phyloP scores from a whole-genome alignment of 2,797 vertebrate species.

The Rallus crepitans region DNA sequence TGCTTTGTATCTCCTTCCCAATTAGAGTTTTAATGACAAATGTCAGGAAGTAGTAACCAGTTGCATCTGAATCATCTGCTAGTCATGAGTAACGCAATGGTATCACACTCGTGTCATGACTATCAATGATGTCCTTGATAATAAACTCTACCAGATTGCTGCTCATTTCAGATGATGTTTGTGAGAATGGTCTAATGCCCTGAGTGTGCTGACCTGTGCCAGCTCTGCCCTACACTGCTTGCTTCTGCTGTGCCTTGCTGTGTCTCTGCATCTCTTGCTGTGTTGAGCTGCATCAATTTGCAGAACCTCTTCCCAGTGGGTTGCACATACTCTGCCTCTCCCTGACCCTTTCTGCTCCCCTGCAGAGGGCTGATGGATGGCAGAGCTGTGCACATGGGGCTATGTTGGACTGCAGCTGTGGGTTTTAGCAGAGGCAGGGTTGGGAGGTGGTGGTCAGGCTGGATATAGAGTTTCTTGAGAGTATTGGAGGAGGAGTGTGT shows the following conservation, averaged over 20 bases:
- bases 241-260: neutral
- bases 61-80: neutral
- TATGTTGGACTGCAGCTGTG: neutral
- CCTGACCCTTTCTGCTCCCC: neutral
- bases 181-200: neutral
- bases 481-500: neutral
- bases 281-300: neutral
- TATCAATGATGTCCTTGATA: neutral
- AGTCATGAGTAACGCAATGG: neutral
- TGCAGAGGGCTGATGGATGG: neutral
- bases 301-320: neutral
- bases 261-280: neutral
- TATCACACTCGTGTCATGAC: neutral
- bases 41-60: constrained; percentile 5
- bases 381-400: fast-evolving
- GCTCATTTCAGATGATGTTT: neutral
- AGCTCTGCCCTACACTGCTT: neutral
- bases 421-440: neutral
- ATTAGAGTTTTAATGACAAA: neutral
- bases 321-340: neutral
- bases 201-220: neutral
- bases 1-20: neutral
- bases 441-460: neutral
- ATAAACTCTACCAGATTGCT: neutral
- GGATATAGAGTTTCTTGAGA: neutral